Percentiles rank a stretch among this genome's conserved stretches.
Evolutionary conservation across 2,888 invertebrate genomes (phyloP).

Genomic region (Abrostola tripartita): DNA sequence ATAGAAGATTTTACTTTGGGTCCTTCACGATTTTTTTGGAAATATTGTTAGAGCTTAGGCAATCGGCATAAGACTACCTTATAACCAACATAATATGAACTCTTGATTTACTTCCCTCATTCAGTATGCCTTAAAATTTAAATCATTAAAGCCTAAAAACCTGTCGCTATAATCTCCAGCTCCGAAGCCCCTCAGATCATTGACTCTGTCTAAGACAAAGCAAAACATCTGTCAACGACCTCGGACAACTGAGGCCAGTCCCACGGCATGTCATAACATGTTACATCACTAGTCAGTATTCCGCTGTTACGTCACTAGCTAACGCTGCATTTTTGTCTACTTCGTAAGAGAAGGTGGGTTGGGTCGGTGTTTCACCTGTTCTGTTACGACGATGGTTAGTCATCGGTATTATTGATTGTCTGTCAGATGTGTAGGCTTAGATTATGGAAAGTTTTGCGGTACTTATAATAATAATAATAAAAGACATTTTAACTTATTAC

Average conservation of each 20-base stretch:
- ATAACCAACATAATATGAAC: no score
- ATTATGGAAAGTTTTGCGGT: slow-evolving; percentile 10
- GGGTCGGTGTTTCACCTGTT: neutral
- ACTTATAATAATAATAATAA: neutral
- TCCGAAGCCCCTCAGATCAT: slow-evolving; percentile 34
- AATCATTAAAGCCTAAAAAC: slow-evolving; percentile 8
- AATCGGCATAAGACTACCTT: no score
- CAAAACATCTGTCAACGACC: slow-evolving; percentile 50
- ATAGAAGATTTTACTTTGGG: no score
- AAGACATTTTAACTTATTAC: no score
- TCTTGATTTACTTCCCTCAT: no score
- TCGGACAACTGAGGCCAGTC: slow-evolving; percentile 22
- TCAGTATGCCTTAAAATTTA: neutral
- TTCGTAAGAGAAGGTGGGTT: slow-evolving; percentile 7
- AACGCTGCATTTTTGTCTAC: slow-evolving; percentile 19
- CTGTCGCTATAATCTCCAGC: slow-evolving; percentile 24
- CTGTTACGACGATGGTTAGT: slow-evolving; percentile 31
- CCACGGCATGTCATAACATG: slow-evolving; percentile 41
- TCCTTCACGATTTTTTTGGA: no score
- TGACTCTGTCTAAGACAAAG: slow-evolving; percentile 38
- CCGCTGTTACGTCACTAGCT: slow-evolving; percentile 26
- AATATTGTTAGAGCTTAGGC: no score
- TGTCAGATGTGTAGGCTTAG: neutral
- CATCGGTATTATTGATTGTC: slow-evolving; percentile 20
- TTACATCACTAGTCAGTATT: slow-evolving; percentile 36